phyloP scores from a whole-genome alignment of 2,888 invertebrate species.

The Epinotia nisella region DNA sequence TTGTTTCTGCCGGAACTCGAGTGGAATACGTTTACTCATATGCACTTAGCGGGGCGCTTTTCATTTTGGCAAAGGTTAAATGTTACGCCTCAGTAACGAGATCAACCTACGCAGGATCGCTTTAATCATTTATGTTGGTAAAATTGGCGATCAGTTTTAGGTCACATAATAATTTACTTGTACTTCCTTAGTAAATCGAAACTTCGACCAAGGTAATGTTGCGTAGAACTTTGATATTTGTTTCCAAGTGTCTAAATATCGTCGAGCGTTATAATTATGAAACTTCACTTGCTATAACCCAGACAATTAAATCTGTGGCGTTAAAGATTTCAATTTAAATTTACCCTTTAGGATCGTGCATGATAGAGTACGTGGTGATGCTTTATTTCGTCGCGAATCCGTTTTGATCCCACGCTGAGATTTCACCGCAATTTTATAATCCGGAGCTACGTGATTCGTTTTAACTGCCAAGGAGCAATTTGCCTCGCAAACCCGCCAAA shows the following conservation, averaged over 20 bases:
- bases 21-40: constrained; percentile 40
- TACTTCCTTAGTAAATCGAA: neutral
- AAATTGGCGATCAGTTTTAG: neutral
- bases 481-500: constrained; percentile 63
- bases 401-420: constrained; percentile 65
- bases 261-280: constrained; percentile 21
- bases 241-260: neutral
- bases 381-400: constrained; percentile 56
- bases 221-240: constrained; percentile 17
- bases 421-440: constrained; percentile 74
- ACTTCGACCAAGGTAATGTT: constrained; percentile 2
- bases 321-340: constrained; percentile 39
- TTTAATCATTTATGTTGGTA: constrained; percentile 7
- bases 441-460: constrained; percentile 71
- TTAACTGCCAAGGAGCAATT: constrained; percentile 73
- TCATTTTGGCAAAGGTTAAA: constrained; percentile 38
- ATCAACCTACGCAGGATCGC: constrained; percentile 5
- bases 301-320: constrained; percentile 9
- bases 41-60: constrained; percentile 37
- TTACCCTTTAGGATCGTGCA: constrained; percentile 26
- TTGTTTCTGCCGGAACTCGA: constrained; percentile 47
- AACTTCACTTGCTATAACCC: constrained; percentile 20
- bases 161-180: neutral
- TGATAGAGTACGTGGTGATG: constrained; percentile 54
- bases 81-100: constrained; percentile 28